A percentile compares a stretch with the other conserved stretches of the same genome.
phyloP scores from a whole-genome alignment of 2,113 vertebrate genomes.

The Chlamydotis undulata region DNA sequence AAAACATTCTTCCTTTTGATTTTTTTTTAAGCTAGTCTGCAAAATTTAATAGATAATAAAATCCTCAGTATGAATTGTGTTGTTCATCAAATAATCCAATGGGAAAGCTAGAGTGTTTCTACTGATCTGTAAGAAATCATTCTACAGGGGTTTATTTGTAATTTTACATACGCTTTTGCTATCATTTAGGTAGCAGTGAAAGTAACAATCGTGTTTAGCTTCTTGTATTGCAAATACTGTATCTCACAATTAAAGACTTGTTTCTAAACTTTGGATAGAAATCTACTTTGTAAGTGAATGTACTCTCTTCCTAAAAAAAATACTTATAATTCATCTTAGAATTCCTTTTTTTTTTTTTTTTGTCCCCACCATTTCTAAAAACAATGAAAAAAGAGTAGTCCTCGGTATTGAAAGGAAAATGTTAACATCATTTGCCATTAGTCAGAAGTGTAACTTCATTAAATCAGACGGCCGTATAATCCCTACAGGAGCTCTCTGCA shows the following conservation, averaged over 20 bases:
- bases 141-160: background rate
- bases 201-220: background rate
- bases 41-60: background rate
- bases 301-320: background rate
- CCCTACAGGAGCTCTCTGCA: constrained; percentile 66
- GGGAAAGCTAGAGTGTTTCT: background rate
- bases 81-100: background rate
- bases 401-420: constrained; percentile 14
- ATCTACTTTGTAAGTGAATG: background rate
- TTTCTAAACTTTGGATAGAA: background rate
- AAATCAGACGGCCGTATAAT: constrained; percentile 59
- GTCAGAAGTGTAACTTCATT: constrained; percentile 69
- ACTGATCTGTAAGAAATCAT: background rate
- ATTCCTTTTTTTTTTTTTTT: background rate
- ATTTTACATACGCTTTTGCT: background rate
- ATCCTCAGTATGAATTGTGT: background rate
- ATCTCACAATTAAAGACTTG: background rate
- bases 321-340: background rate
- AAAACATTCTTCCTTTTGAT: background rate
- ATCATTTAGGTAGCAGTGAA: background rate
- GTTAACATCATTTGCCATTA: constrained; percentile 67
- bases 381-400: background rate
- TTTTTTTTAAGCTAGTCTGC: background rate
- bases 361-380: background rate
- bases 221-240: background rate